Evolutionary conservation across 2,113 vertebrate species (phyloP).

Genomic region (Anoura caudifer): DNA sequence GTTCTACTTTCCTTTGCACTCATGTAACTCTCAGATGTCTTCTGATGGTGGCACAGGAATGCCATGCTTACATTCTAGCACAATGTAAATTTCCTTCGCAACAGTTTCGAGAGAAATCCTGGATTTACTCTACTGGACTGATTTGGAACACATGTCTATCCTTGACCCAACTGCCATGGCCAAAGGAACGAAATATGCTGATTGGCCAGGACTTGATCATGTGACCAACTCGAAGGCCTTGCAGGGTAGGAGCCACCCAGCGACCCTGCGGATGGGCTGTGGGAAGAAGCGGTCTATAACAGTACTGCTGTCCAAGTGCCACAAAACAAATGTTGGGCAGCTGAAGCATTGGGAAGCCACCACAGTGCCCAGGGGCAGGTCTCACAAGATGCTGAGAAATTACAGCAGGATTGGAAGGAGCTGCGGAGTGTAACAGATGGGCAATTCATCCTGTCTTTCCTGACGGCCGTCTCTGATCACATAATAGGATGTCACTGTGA

Average conservation of each 20-base stretch:
- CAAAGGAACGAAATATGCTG: background rate
- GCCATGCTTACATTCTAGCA: background rate
- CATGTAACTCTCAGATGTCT: background rate
- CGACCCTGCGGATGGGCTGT: fast-evolving
- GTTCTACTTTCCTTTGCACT: background rate
- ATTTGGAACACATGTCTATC: background rate
- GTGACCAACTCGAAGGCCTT: background rate
- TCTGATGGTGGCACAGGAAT: background rate
- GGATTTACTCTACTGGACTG: background rate
- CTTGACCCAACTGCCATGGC: background rate
- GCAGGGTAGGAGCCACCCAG: fast-evolving
- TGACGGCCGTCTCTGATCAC: background rate
- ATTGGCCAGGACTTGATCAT: background rate
- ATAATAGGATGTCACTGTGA: fast-evolving
- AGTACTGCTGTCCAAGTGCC: background rate
- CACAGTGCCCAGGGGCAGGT: background rate
- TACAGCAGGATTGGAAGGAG: background rate
- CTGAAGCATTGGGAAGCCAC: background rate
- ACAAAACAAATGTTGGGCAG: background rate
- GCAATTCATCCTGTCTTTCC: background rate
- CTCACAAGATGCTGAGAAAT: background rate
- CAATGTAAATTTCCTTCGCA: background rate
- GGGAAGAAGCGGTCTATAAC: background rate
- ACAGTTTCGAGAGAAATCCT: background rate
- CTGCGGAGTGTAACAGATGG: background rate